These are phyloP conservation scores for Noctua janthe DNA, from an alignment of 2,888 invertebrate species.

Conservation along the genomic window DNA sequence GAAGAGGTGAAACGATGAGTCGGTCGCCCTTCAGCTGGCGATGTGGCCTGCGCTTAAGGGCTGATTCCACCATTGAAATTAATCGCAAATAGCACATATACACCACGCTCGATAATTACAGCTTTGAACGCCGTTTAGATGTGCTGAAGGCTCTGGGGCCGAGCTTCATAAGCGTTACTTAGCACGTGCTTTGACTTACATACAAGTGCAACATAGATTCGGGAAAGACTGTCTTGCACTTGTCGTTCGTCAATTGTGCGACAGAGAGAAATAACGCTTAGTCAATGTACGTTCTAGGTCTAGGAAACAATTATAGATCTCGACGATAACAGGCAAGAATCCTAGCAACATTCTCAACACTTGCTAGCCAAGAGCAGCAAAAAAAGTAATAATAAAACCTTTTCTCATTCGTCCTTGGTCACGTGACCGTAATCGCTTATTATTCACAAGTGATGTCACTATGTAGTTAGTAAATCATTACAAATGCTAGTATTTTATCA, in stretches of 20 bases:
- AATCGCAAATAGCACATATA: background rate
- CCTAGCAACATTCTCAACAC: background rate
- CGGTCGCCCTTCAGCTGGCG: too few relatives aligned
- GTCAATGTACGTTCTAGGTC: background rate
- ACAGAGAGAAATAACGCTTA: background rate
- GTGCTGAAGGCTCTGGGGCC: background rate
- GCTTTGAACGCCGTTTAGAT: background rate
- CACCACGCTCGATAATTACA: background rate
- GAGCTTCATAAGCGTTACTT: background rate
- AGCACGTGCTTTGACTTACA: background rate
- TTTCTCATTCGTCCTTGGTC: conserved; percentile 1
- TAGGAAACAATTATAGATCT: background rate
- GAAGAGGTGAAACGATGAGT: too few relatives aligned
- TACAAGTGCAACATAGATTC: background rate
- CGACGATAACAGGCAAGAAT: background rate
- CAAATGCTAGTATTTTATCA: background rate
- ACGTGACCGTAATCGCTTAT: background rate
- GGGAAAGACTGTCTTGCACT: background rate
- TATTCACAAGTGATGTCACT: conserved; percentile 10
- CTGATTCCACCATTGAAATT: background rate
- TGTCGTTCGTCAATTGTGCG: background rate
- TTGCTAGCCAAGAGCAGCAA: background rate
- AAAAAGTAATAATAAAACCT: background rate
- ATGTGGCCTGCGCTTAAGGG: background rate
- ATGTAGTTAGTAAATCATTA: conserved; percentile 1